These are phyloP conservation scores for Sebastes oblongus DNA, from an alignment of 2,797 vertebrate genomes.

Conservation along the genomic window DNA sequence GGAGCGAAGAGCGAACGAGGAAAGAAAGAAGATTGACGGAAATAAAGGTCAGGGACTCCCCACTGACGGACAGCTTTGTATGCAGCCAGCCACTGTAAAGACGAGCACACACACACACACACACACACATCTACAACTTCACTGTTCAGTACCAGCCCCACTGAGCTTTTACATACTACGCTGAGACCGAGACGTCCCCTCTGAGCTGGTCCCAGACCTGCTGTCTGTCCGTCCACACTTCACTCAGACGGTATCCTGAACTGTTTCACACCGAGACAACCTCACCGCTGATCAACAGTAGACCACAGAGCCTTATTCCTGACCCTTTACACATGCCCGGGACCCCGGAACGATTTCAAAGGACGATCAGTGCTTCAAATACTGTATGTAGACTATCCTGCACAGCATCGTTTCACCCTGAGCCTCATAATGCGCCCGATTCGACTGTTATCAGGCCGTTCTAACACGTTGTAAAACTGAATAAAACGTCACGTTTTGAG, in stretches of 20 bases:
- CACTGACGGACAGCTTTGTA: conserved; percentile 77
- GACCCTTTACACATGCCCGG: background rate
- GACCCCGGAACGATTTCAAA: background rate
- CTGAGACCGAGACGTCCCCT: conserved; percentile 10
- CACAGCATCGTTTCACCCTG: background rate
- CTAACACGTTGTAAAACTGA: too few relatives aligned
- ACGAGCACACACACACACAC: conserved; percentile 1
- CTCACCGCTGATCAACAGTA: background rate
- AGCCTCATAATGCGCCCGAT: too few relatives aligned
- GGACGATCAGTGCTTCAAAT: background rate
- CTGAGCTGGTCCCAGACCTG: conserved; percentile 17
- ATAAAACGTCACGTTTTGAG: too few relatives aligned
- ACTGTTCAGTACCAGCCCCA: background rate
- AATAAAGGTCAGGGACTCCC: conserved; percentile 81
- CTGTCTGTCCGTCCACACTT: background rate
- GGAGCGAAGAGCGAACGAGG: conserved; percentile 36
- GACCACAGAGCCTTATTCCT: background rate
- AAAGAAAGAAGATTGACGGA: conserved; percentile 58
- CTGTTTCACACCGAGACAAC: background rate
- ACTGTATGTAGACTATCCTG: background rate
- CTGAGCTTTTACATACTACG: background rate
- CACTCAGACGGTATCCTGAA: background rate
- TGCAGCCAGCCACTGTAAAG: conserved; percentile 71
- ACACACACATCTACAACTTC: background rate
- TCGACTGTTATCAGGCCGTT: too few relatives aligned